These are phyloP conservation scores for Machimus atricapillus DNA, from an alignment of 2,888 invertebrate species.

Conservation along the genomic window DNA sequence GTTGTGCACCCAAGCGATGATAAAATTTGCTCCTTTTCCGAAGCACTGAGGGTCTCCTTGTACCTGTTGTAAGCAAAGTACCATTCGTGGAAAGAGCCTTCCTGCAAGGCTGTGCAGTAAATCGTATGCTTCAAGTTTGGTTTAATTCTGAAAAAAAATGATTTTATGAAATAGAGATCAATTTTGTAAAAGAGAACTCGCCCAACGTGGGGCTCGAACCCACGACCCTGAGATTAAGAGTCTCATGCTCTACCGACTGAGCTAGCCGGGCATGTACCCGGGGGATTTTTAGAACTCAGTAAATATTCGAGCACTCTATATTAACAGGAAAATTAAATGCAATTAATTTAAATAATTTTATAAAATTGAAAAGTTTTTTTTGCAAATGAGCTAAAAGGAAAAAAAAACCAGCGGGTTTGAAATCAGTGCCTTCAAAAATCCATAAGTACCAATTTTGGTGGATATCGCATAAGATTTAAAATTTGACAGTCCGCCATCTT, in stretches of 20 bases:
- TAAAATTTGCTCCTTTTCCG: slow-evolving; percentile 70
- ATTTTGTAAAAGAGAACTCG: too few species aligned
- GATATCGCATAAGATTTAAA: too few species aligned
- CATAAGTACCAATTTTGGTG: too few species aligned
- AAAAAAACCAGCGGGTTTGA: too few species aligned
- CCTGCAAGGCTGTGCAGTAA: slow-evolving; percentile 71
- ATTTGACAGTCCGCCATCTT: too few species aligned
- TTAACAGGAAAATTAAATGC: too few species aligned
- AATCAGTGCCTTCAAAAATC: too few species aligned
- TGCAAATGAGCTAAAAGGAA: too few species aligned
- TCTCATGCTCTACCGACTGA: slow-evolving; percentile 63
- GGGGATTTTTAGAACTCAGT: not conserved
- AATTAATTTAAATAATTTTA: too few species aligned
- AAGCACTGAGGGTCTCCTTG: slow-evolving; percentile 63
- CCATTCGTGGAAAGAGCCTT: slow-evolving; percentile 73
- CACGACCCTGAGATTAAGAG: slow-evolving; percentile 60
- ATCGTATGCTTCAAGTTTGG: slow-evolving; percentile 69
- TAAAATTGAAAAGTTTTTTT: too few species aligned
- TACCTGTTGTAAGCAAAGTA: slow-evolving; percentile 68
- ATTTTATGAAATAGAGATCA: too few species aligned
- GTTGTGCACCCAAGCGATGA: slow-evolving; percentile 66
- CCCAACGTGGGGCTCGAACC: slow-evolving; percentile 52
- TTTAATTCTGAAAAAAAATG: slow-evolving; percentile 64
- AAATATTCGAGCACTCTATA: not conserved
- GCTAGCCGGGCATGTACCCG: slow-evolving; percentile 57